phyloP scores from a whole-genome alignment of 2,797 vertebrate species.

The Danio albolineatus region DNA sequence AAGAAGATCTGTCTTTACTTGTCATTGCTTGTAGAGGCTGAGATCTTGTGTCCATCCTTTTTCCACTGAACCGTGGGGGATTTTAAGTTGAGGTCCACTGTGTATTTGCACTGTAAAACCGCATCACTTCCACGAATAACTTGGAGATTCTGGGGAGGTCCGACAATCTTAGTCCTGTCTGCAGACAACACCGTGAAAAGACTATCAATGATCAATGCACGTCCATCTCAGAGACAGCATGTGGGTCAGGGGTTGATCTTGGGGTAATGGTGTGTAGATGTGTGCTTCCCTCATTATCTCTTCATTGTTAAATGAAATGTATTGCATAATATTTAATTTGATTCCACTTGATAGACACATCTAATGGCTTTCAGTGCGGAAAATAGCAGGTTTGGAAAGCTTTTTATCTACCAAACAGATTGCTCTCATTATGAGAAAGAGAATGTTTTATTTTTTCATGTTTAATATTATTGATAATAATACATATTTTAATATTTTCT shows the following conservation, averaged over 20 bases:
- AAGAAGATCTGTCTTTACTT: slow-evolving; percentile 34
- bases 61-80: slow-evolving; percentile 48
- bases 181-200: not conserved
- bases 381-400: too few species aligned
- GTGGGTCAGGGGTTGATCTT: not conserved
- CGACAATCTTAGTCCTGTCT: slow-evolving; percentile 56
- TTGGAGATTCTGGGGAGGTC: slow-evolving; percentile 12
- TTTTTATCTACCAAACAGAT: too few species aligned
- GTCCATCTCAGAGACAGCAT: not conserved
- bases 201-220: not conserved
- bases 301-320: too few species aligned
- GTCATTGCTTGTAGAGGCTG: slow-evolving; percentile 27
- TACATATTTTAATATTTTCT: too few species aligned
- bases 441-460: too few species aligned
- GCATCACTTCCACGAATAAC: slow-evolving; percentile 21
- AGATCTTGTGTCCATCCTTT: slow-evolving; percentile 47
- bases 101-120: slow-evolving; percentile 40
- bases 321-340: too few species aligned
- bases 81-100: slow-evolving; percentile 35
- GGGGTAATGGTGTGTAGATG: not conserved
- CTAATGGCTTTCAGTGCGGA: too few species aligned
- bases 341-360: too few species aligned
- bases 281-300: too few species aligned
- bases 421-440: too few species aligned
- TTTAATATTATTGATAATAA: too few species aligned